A percentile compares a stretch with the other conserved stretches of the same genome.
Conservation (phyloP, 2,888 invertebrate genomes). For the Palloptera scutellata region DNA sequence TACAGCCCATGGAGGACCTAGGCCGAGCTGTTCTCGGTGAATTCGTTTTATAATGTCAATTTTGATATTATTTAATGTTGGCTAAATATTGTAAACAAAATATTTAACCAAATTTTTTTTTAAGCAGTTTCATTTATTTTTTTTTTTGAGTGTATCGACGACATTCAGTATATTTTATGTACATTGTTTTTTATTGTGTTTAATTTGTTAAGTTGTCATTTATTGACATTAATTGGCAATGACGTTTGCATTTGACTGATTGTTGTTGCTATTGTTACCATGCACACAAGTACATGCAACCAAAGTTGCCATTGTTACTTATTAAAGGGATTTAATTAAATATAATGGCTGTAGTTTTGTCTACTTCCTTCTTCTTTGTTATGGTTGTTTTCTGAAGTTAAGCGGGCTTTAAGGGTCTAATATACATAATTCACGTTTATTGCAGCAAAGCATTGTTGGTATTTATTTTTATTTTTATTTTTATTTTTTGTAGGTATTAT, state of each 20-base stretch:
- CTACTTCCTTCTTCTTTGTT: slow-evolving; percentile 8
- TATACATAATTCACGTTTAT: too few relatives aligned
- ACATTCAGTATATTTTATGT: not conserved
- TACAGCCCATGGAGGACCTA: too few relatives aligned
- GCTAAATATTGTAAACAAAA: too few relatives aligned
- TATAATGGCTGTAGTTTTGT: slow-evolving; percentile 9
- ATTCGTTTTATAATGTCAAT: too few relatives aligned
- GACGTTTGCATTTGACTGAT: slow-evolving; percentile 60
- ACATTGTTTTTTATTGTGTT: slow-evolving; percentile 25
- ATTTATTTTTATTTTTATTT: slow-evolving; percentile 13
- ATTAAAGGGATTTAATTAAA: slow-evolving; percentile 39
- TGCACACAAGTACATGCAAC: not conserved
- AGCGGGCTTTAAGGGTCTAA: too few relatives aligned
- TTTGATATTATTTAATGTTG: too few relatives aligned
- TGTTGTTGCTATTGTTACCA: slow-evolving; percentile 36
- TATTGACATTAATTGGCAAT: slow-evolving; percentile 61
- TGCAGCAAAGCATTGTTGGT: not conserved
- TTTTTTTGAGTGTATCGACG: too few relatives aligned
- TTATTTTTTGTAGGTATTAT: not conserved
- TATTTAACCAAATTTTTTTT: too few relatives aligned
- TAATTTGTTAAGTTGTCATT: slow-evolving; percentile 45
- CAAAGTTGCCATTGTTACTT: slow-evolving; percentile 55
- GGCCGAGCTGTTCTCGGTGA: too few relatives aligned
- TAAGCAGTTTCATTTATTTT: too few relatives aligned
- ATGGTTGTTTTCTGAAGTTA: too few relatives aligned